phyloP scores from a whole-genome alignment of 1,140 invertebrate genomes.

The Drosophila repletoides region DNA sequence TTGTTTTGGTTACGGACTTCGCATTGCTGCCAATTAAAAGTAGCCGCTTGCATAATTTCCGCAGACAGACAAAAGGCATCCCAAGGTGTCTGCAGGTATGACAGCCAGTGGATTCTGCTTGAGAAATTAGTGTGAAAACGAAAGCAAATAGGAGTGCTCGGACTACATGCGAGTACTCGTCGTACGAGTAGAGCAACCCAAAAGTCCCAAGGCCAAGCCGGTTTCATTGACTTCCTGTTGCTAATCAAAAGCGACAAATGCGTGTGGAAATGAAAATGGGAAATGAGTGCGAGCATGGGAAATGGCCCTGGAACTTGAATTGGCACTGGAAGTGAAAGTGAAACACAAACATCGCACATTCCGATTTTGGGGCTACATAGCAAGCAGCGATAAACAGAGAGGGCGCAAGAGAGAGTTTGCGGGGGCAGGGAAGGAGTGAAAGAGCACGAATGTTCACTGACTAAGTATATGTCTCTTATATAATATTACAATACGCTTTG shows the following conservation, averaged over 20 bases:
- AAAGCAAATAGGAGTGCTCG: conserved; percentile 4
- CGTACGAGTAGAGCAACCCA: conserved; percentile 3
- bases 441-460: not conserved
- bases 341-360: conserved; percentile 25
- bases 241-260: conserved; percentile 61
- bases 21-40: conserved; percentile 59
- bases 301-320: too few relatives aligned
- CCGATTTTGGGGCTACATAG: conserved; percentile 24
- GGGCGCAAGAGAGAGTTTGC: not conserved
- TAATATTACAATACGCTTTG: conserved; percentile 4
- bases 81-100: not conserved
- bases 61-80: conserved; percentile 2
- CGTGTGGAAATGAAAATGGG: conserved; percentile 53
- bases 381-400: conserved; percentile 3
- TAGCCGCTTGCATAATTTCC: conserved; percentile 64
- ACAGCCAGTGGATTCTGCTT: conserved; percentile 10
- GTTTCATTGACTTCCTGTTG: conserved; percentile 57
- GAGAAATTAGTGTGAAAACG: conserved; percentile 13
- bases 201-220: conserved; percentile 16
- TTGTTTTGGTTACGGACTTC: conserved; percentile 70
- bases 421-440: not conserved
- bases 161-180: not conserved
- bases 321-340: conserved; percentile 56
- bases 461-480: not conserved
- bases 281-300: conserved; percentile 39